These are phyloP conservation scores for Dicrurus megarhynchus DNA, from an alignment of 2,113 vertebrate genomes.

Conservation along the genomic window DNA sequence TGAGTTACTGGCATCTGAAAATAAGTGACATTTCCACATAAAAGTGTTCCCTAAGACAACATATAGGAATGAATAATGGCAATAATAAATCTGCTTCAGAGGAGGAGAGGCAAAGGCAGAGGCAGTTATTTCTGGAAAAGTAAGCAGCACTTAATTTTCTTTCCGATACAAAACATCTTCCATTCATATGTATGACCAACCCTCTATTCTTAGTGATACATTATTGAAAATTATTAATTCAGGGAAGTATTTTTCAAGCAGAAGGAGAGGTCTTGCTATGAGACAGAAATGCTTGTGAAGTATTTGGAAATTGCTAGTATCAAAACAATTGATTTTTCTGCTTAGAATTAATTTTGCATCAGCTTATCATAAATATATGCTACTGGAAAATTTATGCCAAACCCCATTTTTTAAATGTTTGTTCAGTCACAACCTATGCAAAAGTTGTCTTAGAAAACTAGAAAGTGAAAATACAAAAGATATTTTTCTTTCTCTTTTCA, in stretches of 20 bases:
- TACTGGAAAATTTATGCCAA: not conserved
- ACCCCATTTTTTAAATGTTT: not conserved
- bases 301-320: not conserved
- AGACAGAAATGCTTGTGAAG: not conserved
- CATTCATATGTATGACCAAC: not conserved
- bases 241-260: not conserved
- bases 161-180: not conserved
- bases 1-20: conserved; percentile 25
- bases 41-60: conserved; percentile 14
- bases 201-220: not conserved
- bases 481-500: not conserved
- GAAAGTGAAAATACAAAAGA: not conserved
- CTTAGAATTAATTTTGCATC: not conserved
- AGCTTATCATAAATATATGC: not conserved
- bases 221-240: conserved; percentile 5
- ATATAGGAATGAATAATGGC: conserved; percentile 16
- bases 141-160: conserved; percentile 21
- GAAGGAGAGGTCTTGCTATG: not conserved
- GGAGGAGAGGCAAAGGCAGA: not conserved
- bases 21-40: conserved; percentile 42
- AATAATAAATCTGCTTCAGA: conserved; percentile 36
- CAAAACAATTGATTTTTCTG: not conserved
- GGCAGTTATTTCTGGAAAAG: conserved; percentile 17
- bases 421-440: not conserved
- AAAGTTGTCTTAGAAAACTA: not conserved